Evolutionary conservation across 2,113 vertebrate genomes (phyloP), one percentile per base, ranked within the genome.

Genomic region (Lepus timidus): DNA sequence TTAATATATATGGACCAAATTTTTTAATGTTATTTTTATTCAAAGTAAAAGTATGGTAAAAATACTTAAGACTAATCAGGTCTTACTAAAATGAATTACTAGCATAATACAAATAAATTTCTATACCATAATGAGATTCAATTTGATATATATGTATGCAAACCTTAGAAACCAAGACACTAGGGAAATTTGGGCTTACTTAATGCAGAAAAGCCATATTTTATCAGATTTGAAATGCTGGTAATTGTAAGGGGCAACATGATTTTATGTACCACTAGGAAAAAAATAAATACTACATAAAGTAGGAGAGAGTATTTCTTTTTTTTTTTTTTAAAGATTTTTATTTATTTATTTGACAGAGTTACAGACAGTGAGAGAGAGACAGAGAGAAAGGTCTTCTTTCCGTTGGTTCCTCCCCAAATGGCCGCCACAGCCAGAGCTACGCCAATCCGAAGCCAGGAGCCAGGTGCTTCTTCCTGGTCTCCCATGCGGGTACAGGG

Each of bases 1-100:
- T 80, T 93, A 67, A 67, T 61, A 71, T 87, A 4, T 65, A 36
- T 44, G 13, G 31, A 49, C 29, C n/a, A 67, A 13, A 49, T 78
- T 88, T 87, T 85, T 84, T 75, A 65, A 6, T 92, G 31, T 14
- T 39, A 55, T 44, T 86, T 76, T 91, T 87, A 23, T 82, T 76
- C 58, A 36, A 9, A 62, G 51, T 73, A 68, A 75, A 93, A 90
- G 2, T 62, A 62, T 82, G 74, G 36, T 68, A 79, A 49, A 86
- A 93, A 27, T 52, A 61, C 31, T 88, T 52, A 84, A 82, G 65
- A 76, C 12, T 62, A 36, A 82, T 4, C 33, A 86, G 9, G 65
- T 52, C 44, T 44, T 44, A 44, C 44, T 44, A 44, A 44, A 44
- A 7, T 44, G 44, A 64, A 67, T 61, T 81, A 62, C 9, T 62